Evolutionary conservation across 2,797 vertebrate genomes (phyloP).

Genomic region (Hemitrygon akajei): DNA sequence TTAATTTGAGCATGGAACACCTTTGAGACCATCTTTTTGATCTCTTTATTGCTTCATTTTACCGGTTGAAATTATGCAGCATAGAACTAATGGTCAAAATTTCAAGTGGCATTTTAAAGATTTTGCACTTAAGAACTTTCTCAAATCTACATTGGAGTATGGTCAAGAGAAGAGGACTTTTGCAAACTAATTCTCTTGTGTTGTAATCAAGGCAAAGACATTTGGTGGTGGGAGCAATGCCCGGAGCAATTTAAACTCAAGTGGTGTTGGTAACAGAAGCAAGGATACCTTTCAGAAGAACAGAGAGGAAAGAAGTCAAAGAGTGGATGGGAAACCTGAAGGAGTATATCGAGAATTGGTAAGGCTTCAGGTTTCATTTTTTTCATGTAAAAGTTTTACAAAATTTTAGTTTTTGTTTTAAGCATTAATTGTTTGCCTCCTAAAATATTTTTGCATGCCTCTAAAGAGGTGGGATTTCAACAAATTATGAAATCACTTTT

Average conservation of each 20-base stretch:
- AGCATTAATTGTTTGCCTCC: too few species aligned
- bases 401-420: neutral
- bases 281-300: conserved; percentile 76
- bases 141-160: neutral
- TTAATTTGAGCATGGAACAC: neutral
- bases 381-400: too few species aligned
- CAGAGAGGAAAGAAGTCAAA: conserved; percentile 67
- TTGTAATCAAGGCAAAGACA: conserved; percentile 66
- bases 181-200: conserved; percentile 43
- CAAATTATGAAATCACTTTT: too few species aligned
- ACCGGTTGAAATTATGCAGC: neutral
- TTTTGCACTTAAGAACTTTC: neutral
- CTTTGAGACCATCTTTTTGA: neutral
- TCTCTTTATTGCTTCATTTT: neutral
- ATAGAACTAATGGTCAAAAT: neutral
- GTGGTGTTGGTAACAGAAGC: conserved; percentile 62
- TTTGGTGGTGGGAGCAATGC: conserved; percentile 88
- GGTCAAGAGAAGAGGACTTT: neutral
- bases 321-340: conserved; percentile 65
- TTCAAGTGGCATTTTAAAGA: neutral
- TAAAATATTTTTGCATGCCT: too few species aligned
- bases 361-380: conserved; percentile 48
- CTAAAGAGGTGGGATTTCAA: too few species aligned
- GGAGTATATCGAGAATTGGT: conserved; percentile 91
- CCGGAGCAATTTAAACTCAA: conserved; percentile 76